phyloP scores from a whole-genome alignment of 92 coral and sea anemone genomes.

The Nematostella vectensis region DNA sequence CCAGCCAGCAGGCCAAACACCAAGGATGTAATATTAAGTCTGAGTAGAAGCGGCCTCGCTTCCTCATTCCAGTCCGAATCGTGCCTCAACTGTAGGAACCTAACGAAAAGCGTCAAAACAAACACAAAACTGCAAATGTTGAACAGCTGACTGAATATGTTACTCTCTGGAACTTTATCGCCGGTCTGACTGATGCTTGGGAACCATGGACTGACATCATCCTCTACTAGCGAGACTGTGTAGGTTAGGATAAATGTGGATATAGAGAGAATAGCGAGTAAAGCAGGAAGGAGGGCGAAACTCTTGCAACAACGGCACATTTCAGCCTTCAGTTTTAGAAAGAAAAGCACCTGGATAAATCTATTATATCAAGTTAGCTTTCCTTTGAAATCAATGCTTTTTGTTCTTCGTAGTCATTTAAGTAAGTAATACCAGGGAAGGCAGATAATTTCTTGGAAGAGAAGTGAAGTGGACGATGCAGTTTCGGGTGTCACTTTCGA shows the following conservation, averaged over 20 bases:
- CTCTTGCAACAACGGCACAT: slow-evolving; percentile 48
- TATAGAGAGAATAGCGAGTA: slow-evolving; percentile 36
- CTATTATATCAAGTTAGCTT: too few species aligned
- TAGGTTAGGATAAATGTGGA: slow-evolving; percentile 55
- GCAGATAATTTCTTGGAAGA: too few species aligned
- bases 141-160: slow-evolving; percentile 70
- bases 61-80: slow-evolving; percentile 82
- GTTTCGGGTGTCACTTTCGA: too few species aligned
- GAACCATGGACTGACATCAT: slow-evolving; percentile 67
- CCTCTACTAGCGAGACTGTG: slow-evolving; percentile 24
- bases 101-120: slow-evolving; percentile 43
- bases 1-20: slow-evolving; percentile 49
- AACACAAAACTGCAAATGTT: slow-evolving; percentile 56
- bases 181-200: slow-evolving; percentile 60
- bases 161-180: slow-evolving; percentile 64
- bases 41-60: slow-evolving; percentile 47
- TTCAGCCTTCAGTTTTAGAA: background rate
- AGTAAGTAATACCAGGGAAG: too few species aligned
- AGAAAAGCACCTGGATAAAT: too few species aligned
- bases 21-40: slow-evolving; percentile 53
- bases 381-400: too few species aligned
- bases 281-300: slow-evolving; percentile 58
- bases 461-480: too few species aligned
- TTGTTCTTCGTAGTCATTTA: too few species aligned
- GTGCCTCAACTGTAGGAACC: slow-evolving; percentile 73